Evolutionary conservation across 2,888 invertebrate species (phyloP).

Genomic region (Lepas anatifera): DNA sequence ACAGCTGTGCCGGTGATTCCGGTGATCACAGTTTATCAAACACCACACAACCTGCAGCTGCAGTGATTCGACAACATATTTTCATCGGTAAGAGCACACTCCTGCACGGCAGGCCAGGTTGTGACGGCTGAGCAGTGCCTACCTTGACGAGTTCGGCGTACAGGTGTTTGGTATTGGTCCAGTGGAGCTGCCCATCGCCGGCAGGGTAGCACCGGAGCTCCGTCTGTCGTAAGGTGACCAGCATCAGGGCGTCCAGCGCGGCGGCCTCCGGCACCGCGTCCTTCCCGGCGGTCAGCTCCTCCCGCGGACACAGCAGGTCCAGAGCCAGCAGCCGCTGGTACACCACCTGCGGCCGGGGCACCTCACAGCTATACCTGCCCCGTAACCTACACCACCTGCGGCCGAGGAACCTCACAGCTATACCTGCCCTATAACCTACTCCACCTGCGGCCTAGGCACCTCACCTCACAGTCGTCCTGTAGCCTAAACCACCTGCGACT

Average conservation of each 20-base stretch:
- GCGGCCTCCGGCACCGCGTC: constrained; percentile 44
- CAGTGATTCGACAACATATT: neutral
- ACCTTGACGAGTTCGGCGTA: constrained; percentile 7
- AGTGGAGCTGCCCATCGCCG: neutral
- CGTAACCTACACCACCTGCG: too few relatives aligned
- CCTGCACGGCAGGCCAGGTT: neutral
- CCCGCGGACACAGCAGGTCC: constrained; percentile 2
- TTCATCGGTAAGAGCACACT: neutral
- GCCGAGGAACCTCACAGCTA: too few relatives aligned
- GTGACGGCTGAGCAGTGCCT: too few relatives aligned
- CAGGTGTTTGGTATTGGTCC: neutral
- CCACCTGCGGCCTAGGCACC: too few relatives aligned
- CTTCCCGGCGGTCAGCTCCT: neutral
- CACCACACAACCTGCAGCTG: neutral
- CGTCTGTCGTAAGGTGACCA: constrained; percentile 56
- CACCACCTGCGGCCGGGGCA: constrained; percentile 41
- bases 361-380: too few relatives aligned
- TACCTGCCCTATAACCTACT: too few relatives aligned
- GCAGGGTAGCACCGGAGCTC: constrained; percentile 44
- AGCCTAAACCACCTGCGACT: too few relatives aligned
- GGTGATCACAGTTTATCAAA: neutral
- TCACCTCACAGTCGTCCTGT: too few relatives aligned
- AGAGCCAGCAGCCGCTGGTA: neutral
- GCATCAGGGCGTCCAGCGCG: constrained; percentile 64
- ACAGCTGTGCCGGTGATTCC: neutral